These are phyloP conservation scores for Paracentrotus lividus DNA, from an alignment of 53 echinoderm and acorn worm genomes.

Conservation along the genomic window DNA sequence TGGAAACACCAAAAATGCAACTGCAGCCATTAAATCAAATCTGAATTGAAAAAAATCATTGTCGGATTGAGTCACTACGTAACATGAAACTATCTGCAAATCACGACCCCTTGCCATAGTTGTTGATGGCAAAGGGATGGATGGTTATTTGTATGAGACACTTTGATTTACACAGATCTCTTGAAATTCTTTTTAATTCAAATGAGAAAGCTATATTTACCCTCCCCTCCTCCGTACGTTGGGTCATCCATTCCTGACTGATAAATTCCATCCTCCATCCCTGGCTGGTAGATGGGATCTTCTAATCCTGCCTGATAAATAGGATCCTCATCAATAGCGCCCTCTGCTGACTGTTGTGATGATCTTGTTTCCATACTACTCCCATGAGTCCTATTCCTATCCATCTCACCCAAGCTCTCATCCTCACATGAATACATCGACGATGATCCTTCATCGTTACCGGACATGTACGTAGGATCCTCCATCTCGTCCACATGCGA, in stretches of 20 bases:
- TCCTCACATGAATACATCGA: slow-evolving; percentile 64
- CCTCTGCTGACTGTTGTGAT: slow-evolving; percentile 59
- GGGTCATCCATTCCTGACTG: slow-evolving; percentile 57
- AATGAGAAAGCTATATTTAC: background rate
- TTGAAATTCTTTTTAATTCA: background rate
- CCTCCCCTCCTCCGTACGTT: background rate
- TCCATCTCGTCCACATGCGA: slow-evolving; percentile 65
- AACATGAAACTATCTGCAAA: too few species aligned
- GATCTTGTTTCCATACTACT: slow-evolving; percentile 69
- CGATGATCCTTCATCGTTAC: slow-evolving; percentile 65
- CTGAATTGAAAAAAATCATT: too few species aligned
- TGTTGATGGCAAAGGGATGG: too few species aligned
- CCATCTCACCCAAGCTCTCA: slow-evolving; percentile 44
- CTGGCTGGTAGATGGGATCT: slow-evolving; percentile 57
- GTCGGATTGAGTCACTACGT: too few species aligned
- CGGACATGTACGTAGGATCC: slow-evolving; percentile 64
- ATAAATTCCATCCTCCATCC: slow-evolving; percentile 61
- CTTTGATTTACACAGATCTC: background rate
- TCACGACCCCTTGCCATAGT: too few species aligned
- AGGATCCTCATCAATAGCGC: slow-evolving; percentile 57
- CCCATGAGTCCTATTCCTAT: slow-evolving; percentile 64
- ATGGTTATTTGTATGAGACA: background rate
- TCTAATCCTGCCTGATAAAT: slow-evolving; percentile 50
- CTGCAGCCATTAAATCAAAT: too few species aligned
- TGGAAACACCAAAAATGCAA: too few species aligned